These are phyloP conservation scores for Lepidochrysops patricia DNA, from an alignment of 2,888 invertebrate species.

Conservation along the genomic window DNA sequence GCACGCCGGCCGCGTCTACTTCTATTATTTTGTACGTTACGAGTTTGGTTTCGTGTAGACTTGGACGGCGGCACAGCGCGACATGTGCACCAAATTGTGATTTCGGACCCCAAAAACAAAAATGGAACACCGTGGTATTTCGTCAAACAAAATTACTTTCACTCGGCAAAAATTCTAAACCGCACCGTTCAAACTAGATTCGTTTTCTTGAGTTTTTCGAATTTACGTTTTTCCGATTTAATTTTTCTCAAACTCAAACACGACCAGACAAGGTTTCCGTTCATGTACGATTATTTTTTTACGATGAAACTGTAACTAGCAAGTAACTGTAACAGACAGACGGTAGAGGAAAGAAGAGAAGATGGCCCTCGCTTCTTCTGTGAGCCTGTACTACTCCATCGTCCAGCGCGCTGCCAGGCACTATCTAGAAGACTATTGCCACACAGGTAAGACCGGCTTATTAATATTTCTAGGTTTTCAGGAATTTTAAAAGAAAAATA, in stretches of 20 bases:
- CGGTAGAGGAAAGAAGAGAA: constrained; percentile 47
- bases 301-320: constrained; percentile 46
- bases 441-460: constrained; percentile 69
- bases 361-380: constrained; percentile 78
- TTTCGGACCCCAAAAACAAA: constrained; percentile 50
- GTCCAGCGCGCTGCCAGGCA: constrained; percentile 80
- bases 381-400: constrained; percentile 80
- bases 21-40: constrained; percentile 66
- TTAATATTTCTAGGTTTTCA: constrained; percentile 10
- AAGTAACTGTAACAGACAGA: constrained; percentile 42
- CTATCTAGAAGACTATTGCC: constrained; percentile 79
- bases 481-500: too few relatives aligned
- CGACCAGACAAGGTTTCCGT: constrained; percentile 48
- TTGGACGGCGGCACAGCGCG: constrained; percentile 65
- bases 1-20: constrained; percentile 64
- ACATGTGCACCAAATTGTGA: constrained; percentile 66
- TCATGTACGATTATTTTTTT: constrained; percentile 49
- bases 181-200: constrained; percentile 68
- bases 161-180: constrained; percentile 49
- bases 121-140: constrained; percentile 50
- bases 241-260: constrained; percentile 33
- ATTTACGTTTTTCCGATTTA: constrained; percentile 22
- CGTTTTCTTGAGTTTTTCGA: constrained; percentile 30
- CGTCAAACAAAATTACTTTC: constrained; percentile 48
- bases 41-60: constrained; percentile 73